A percentile compares a stretch with the other conserved stretches of the same genome.
These are phyloP conservation scores for Cottoperca gobio DNA, from an alignment of 2,797 vertebrate genomes.

Conservation along the genomic window DNA sequence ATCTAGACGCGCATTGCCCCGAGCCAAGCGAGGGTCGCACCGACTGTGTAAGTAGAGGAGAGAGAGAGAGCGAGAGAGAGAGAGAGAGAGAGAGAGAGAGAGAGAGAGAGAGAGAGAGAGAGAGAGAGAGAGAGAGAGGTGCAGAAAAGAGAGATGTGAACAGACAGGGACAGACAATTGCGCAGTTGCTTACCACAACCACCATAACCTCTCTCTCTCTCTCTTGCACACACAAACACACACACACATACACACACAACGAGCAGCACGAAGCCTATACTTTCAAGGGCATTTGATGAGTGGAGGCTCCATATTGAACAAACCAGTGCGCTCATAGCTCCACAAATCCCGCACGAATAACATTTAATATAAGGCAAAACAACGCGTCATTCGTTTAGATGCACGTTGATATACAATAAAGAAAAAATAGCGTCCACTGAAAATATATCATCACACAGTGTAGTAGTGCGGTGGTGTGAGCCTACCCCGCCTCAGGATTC, in stretches of 20 bases:
- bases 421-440: background rate
- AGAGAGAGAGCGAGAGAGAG: constrained; percentile 12
- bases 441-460: background rate
- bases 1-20: constrained; percentile 79
- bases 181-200: constrained; percentile 79
- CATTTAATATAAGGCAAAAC: background rate
- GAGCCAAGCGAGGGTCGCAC: constrained; percentile 77
- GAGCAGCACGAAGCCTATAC: constrained; percentile 37
- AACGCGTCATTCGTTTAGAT: constrained; percentile 7
- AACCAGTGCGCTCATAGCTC: constrained; percentile 25
- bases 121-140: constrained; percentile 14
- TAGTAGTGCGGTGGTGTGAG: background rate
- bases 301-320: constrained; percentile 25
- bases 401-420: background rate
- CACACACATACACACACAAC: constrained; percentile 23
- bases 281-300: constrained; percentile 81
- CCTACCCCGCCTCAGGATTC: constrained; percentile 73
- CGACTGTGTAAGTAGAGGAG: constrained; percentile 61
- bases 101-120: background rate
- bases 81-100: constrained; percentile 15
- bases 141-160: constrained; percentile 48
- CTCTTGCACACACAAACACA: background rate
- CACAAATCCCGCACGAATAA: constrained; percentile 16
- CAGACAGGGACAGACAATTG: constrained; percentile 74
- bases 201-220: constrained; percentile 23